Conservation (phyloP, 2,888 invertebrate species). For the Lithodes maja region DNA sequence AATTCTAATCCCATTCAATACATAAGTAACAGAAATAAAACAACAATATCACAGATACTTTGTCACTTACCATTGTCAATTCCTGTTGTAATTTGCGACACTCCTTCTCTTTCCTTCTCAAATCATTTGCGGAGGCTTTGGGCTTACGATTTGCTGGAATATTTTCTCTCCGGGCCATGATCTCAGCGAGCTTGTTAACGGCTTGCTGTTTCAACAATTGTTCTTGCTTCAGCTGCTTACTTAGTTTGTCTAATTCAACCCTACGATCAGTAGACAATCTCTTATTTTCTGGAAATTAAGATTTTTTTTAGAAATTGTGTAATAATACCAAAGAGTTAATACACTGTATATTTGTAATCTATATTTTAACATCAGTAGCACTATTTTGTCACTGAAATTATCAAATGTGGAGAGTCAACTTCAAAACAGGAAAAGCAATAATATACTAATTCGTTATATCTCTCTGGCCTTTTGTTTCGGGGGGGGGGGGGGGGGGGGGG, state of each 20-base stretch:
- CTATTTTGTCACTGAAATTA: no score
- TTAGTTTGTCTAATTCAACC: constrained; percentile 88
- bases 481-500: no score
- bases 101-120: constrained; percentile 94
- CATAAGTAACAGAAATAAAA: no score
- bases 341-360: no score
- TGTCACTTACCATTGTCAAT: constrained; percentile 80
- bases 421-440: no score
- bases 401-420: no score
- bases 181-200: constrained; percentile 97
- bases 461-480: no score
- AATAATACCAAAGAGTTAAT: no score
- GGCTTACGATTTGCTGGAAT: constrained; percentile 86
- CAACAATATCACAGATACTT: not conserved
- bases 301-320: no score
- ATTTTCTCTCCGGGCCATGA: constrained; percentile 94
- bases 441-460: no score
- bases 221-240: constrained; percentile 89
- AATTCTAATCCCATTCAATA: no score
- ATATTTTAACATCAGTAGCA: no score
- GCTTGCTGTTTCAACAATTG: constrained; percentile 93
- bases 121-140: constrained; percentile 78
- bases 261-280: constrained; percentile 76
- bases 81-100: constrained; percentile 96
- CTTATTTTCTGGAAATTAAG: constrained; percentile 46